Conservation (phyloP, 2,888 invertebrate genomes). For the Theristus sp. region DNA sequence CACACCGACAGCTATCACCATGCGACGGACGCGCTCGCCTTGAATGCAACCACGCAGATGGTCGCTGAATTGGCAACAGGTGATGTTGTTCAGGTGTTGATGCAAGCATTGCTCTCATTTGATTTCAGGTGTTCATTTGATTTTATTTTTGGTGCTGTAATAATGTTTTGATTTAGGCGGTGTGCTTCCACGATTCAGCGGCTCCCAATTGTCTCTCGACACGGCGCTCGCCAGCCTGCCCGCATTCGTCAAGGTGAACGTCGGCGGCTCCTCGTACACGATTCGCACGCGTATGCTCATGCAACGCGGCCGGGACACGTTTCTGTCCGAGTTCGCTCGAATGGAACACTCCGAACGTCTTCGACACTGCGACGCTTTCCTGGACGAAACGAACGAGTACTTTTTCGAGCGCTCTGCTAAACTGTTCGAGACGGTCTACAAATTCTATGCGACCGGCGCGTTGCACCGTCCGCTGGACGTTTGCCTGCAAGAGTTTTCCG, state of each 20-base stretch:
- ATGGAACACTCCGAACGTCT: not conserved
- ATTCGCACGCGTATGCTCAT: not conserved
- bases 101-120: too few relatives aligned
- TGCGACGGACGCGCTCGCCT: too few relatives aligned
- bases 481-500: not conserved
- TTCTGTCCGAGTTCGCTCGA: not conserved
- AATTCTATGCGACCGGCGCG: conserved; percentile 1
- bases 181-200: too few relatives aligned
- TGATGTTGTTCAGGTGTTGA: too few relatives aligned
- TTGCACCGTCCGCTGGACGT: not conserved
- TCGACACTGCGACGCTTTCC: not conserved
- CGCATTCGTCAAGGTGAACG: not conserved
- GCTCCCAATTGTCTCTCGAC: not conserved
- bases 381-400: not conserved
- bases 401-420: not conserved
- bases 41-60: too few relatives aligned
- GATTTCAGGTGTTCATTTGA: too few relatives aligned
- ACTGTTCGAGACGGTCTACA: not conserved
- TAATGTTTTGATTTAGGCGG: too few relatives aligned
- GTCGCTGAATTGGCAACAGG: too few relatives aligned
- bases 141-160: too few relatives aligned
- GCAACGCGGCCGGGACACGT: not conserved
- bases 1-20: too few relatives aligned
- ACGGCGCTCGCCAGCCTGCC: not conserved
- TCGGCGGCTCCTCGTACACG: not conserved